Percentiles rank a stretch among this genome's conserved stretches.
Evolutionary conservation across 2,888 invertebrate species (phyloP).

Genomic region (Papilio demoleus): DNA sequence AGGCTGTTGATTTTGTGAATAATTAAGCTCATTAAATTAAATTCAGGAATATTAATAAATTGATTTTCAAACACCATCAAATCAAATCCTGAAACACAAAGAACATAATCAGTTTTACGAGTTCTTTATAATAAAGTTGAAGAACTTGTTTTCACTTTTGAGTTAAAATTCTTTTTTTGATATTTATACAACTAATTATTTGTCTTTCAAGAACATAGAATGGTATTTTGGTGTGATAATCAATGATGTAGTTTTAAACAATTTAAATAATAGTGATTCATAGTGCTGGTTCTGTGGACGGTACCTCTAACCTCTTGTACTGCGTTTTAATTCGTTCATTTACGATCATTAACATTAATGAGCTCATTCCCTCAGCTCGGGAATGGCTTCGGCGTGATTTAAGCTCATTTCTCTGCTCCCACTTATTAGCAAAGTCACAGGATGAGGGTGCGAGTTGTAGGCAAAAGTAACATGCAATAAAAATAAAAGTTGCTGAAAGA

Average conservation of each 20-base stretch:
- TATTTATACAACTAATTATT: too few species aligned
- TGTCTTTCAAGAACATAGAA: too few species aligned
- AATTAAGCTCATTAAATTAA: constrained; percentile 16
- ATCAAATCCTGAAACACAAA: not conserved
- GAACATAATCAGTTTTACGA: too few species aligned
- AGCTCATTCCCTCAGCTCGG: not conserved
- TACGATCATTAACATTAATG: constrained; percentile 5
- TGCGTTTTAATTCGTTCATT: not conserved
- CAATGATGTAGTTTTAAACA: too few species aligned
- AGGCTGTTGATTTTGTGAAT: constrained; percentile 15
- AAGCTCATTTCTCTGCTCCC: constrained; percentile 1
- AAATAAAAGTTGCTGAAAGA: not conserved
- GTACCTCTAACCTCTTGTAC: not conserved
- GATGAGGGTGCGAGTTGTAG: not conserved
- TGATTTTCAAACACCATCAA: not conserved
- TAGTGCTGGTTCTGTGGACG: too few species aligned
- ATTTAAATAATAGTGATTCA: too few species aligned
- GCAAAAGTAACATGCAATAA: not conserved
- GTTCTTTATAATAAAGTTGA: too few species aligned
- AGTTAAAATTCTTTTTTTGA: not conserved
- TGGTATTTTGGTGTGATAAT: too few species aligned
- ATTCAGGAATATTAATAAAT: not conserved
- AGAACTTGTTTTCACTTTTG: too few species aligned
- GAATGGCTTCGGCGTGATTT: not conserved
- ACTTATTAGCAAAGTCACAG: not conserved